Conservation (phyloP, 2,113 vertebrate species). For the Triplophysa siluroides region DNA sequence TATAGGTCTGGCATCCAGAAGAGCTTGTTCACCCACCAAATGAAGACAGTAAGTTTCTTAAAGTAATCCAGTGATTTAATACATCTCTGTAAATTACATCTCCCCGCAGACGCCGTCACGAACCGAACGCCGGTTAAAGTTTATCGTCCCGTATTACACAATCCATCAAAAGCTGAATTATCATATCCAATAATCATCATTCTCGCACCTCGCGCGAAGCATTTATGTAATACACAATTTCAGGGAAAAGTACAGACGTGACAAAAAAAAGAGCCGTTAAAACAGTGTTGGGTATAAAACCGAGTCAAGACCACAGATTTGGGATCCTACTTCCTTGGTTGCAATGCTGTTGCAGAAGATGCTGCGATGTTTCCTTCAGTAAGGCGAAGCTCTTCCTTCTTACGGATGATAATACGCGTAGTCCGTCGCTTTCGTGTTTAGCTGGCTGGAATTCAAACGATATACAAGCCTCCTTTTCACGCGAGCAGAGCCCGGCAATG, state of each 20-base stretch:
- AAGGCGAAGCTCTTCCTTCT: neutral
- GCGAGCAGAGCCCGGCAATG: conserved; percentile 26
- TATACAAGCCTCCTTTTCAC: conserved; percentile 47
- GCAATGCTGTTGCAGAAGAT: conserved; percentile 16
- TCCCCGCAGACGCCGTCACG: conserved; percentile 35
- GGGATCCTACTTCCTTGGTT: conserved; percentile 5
- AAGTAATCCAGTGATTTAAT: conserved; percentile 24
- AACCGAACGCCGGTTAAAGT: conserved; percentile 58
- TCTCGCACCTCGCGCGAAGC: neutral
- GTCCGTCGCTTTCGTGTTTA: neutral
- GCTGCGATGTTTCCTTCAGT: conserved; percentile 3
- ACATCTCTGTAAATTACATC: conserved; percentile 42
- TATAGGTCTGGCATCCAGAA: conserved; percentile 53
- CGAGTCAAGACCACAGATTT: conserved; percentile 19
- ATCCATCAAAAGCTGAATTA: conserved; percentile 47
- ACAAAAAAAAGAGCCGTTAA: neutral
- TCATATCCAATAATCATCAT: conserved; percentile 15
- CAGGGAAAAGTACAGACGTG: neutral
- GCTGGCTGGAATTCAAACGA: conserved; percentile 14
- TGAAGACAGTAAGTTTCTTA: conserved; percentile 10
- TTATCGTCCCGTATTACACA: conserved; percentile 63
- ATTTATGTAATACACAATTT: conserved; percentile 10
- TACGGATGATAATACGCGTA: neutral
- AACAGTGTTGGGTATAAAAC: neutral
- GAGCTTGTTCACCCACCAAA: conserved; percentile 46